Base-by-base conservation (phyloP, 2,888 invertebrate species). In the Serripes groenlandicus region DNA sequence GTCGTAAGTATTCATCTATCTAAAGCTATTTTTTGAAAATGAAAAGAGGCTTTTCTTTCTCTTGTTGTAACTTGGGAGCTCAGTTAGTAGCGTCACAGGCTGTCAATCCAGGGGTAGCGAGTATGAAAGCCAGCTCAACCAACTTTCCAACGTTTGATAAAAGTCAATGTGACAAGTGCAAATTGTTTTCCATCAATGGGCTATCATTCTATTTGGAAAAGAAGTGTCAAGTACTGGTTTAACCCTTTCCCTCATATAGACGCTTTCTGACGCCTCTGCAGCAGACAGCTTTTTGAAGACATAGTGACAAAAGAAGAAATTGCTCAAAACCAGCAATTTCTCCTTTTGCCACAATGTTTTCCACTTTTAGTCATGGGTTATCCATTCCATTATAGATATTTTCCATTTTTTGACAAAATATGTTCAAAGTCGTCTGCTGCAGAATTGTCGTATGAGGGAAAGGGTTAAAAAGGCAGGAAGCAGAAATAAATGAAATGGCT, bases 1-100 rank as follows among this genome's bases (percentile, higher is more conserved):
- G 3, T 99, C 99, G 95, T 99, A 98, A 95, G 97, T 97, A 74
- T 49, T 34, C 11, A 52, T 52, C 1, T 28, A 11, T 30, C 5
- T 42, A 42, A 11, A 42, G 21, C 18, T 49, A 3, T 5, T 49
- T 49, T 3, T 21, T 21, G 49, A 49, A 21, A 5, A 49, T 3
- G 7, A n/a, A n/a, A n/a, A n/a, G n/a, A n/a, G n/a, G n/a, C n/a
- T n/a, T n/a, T n/a, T n/a, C n/a, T n/a, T n/a, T n/a, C 49, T 49
- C 49, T 49, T 49, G 2, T 15, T 21, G 15, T 11, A 42, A 11
- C 42, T 42, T 42, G 42, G 42, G 7, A 42, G 42, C 42, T 42
- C 42, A 42, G 42, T 42, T 7, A 15, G 42, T 42, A 42, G 42
- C 42, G 42, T 42, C 7, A 7, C 15, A 15, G 42, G 15, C 42